A percentile compares a stretch with the other conserved stretches of the same genome.
Evolutionary conservation across 2,888 invertebrate genomes (phyloP).

Genomic region (Esperia sulphurella): DNA sequence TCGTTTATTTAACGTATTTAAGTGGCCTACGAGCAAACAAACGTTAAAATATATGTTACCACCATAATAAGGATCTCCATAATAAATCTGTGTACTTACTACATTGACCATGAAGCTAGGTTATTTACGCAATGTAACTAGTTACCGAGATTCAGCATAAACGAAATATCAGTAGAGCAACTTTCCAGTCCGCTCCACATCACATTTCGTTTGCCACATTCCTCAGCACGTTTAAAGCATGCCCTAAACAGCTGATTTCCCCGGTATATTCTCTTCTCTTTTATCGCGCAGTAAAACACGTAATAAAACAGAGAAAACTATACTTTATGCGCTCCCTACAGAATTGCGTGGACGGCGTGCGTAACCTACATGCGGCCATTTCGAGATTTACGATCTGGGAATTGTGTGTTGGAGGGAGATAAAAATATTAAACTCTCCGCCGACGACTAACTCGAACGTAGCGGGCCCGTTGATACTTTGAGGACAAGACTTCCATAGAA

Average conservation of each 20-base stretch:
- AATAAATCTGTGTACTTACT: too few relatives aligned
- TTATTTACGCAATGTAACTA: too few relatives aligned
- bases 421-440: slow-evolving; percentile 72
- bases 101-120: too few relatives aligned
- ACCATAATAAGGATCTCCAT: too few relatives aligned
- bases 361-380: slow-evolving; percentile 81
- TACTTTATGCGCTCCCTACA: slow-evolving; percentile 74
- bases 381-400: slow-evolving; percentile 81
- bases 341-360: slow-evolving; percentile 75
- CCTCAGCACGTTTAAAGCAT: slow-evolving; percentile 78
- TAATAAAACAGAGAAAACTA: slow-evolving; percentile 79
- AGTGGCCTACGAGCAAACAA: too few relatives aligned
- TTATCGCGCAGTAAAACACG: slow-evolving; percentile 71
- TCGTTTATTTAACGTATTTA: too few relatives aligned
- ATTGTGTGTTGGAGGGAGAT: slow-evolving; percentile 78
- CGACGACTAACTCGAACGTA: slow-evolving; percentile 62
- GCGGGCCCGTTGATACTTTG: slow-evolving; percentile 57
- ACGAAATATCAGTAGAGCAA: slow-evolving; percentile 50
- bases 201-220: slow-evolving; percentile 76
- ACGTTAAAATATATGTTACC: too few relatives aligned
- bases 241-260: slow-evolving; percentile 78
- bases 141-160: background rate
- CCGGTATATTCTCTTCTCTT: slow-evolving; percentile 72
- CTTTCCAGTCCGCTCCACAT: slow-evolving; percentile 42
- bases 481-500: slow-evolving; percentile 62